Conservation (phyloP, 37 sponge, comb jelly and placozoan genomes). For the Halisarca cf. caerulea region DNA sequence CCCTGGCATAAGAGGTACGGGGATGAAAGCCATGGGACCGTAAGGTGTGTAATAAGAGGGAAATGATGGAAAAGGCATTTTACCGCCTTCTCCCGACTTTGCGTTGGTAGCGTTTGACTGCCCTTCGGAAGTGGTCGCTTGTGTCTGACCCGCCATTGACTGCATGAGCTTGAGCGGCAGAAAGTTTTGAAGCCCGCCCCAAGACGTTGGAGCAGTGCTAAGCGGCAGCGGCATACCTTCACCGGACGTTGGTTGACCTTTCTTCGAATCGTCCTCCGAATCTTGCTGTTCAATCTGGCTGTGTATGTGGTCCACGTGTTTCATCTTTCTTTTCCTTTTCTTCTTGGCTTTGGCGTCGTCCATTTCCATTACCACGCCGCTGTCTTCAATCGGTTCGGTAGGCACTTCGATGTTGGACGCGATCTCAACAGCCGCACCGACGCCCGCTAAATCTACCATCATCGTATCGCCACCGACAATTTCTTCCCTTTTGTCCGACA, state of each 20-base stretch:
- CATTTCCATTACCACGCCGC: slow-evolving; percentile 16
- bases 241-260: neutral
- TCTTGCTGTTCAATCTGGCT: neutral
- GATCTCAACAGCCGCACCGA: neutral
- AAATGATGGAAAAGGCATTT: neutral
- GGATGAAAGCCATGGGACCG: slow-evolving; percentile 33
- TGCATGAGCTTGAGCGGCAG: slow-evolving; percentile 7
- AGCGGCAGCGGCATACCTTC: neutral
- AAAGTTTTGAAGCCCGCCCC: neutral
- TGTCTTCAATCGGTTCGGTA: slow-evolving; percentile 3
- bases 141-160: neutral
- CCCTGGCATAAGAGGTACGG: neutral
- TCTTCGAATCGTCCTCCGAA: slow-evolving; percentile 5
- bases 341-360: slow-evolving; percentile 9
- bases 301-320: neutral
- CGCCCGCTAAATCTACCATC: slow-evolving; percentile 1
- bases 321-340: slow-evolving; percentile 6
- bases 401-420: slow-evolving; percentile 28
- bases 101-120: neutral
- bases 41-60: neutral
- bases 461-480: slow-evolving; percentile 15
- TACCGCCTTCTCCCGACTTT: neutral
- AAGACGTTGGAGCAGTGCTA: neutral
- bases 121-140: neutral
- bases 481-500: slow-evolving; percentile 10